Base-by-base conservation (phyloP, 1,140 invertebrate genomes). In the Chrysomallon squamiferum region DNA sequence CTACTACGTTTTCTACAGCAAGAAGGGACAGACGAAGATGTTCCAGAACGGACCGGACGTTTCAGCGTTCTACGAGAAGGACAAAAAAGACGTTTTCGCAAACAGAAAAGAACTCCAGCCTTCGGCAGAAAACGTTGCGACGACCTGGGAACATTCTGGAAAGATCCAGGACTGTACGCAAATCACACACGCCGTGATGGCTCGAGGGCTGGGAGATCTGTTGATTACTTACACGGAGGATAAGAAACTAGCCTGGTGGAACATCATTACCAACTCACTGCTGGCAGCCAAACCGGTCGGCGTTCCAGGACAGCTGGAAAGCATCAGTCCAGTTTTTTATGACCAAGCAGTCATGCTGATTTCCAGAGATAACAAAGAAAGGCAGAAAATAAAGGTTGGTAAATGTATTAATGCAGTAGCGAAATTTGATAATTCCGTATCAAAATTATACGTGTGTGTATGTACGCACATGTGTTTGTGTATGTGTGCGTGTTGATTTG, bases 31-130 rank as follows among this genome's bases (percentile, higher is more conserved):
- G 30, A 61, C 66, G 59, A 43, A 67, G 29, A 61, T 69, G 25
- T 73, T 69, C 43, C 62, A 69, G 29, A 73, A 73, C 59, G 71
- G 71, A 0, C 67, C 71, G 7, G 71, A 73, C 38, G 58, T 73
- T 9, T 47, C 64, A 47, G 41, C 71, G 18, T 73, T 73, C 62
- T 73, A 65, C 62, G 45, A 61, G 25, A 54, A 54, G 32, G 49
- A 50, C 20, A 43, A 59, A 11, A 15, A 33, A 25, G 50, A 62
- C 13, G 32, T 65, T 6, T 69, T 73, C 41, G 29, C 4, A 13
- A 15, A 38, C 15, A 25, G 43, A 18, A 15, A 69, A 13, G 22
- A n/a, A 1, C 35, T 52, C 1, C 45, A 66, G 38, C 66, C 63
- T 30, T 63, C 71, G 5, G 58, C 61, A 27, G 22, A 49, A 2